phyloP scores from a whole-genome alignment of 2,888 invertebrate species.

The Acronicta aceris region DNA sequence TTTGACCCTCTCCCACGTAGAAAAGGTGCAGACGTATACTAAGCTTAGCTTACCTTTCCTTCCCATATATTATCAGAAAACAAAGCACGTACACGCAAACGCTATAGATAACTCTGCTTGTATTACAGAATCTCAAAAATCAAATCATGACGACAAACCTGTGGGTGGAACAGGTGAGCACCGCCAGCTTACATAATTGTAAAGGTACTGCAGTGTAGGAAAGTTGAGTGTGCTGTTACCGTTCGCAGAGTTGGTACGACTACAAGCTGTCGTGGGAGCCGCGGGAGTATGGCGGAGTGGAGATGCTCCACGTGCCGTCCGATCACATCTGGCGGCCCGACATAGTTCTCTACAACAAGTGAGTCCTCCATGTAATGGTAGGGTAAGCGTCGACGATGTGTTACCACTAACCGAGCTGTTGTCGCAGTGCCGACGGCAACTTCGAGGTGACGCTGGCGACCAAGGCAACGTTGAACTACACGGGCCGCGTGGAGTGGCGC shows the following conservation, averaged over 20 bases:
- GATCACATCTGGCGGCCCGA: conserved; percentile 99
- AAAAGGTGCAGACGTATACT: too few species aligned
- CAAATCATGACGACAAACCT: conserved; percentile 98
- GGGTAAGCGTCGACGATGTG: not conserved
- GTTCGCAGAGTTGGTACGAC: conserved; percentile 96
- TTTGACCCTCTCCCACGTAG: too few species aligned
- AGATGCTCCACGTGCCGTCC: conserved; percentile 98
- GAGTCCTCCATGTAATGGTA: conserved; percentile 72
- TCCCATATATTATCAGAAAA: too few species aligned
- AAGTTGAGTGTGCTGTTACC: not conserved
- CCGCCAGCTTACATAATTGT: not conserved
- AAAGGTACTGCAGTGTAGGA: not conserved
- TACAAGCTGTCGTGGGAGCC: conserved; percentile 98
- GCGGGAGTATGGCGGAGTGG: conserved; percentile 97
- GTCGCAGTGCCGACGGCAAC: conserved; percentile 95
- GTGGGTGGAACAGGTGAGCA: conserved; percentile 93
- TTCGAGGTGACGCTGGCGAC: conserved; percentile 97
- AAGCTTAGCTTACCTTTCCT: too few species aligned
- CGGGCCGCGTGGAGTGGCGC: conserved; percentile 97
- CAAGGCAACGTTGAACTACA: conserved; percentile 96
- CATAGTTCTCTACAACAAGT: conserved; percentile 98
- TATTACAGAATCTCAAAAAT: conserved; percentile 96
- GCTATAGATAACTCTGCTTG: not conserved
- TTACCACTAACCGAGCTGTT: conserved; percentile 13
- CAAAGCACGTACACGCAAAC: too few species aligned